Base-by-base conservation (phyloP, 1,140 invertebrate species). In the Saccostrea cuccullata region DNA sequence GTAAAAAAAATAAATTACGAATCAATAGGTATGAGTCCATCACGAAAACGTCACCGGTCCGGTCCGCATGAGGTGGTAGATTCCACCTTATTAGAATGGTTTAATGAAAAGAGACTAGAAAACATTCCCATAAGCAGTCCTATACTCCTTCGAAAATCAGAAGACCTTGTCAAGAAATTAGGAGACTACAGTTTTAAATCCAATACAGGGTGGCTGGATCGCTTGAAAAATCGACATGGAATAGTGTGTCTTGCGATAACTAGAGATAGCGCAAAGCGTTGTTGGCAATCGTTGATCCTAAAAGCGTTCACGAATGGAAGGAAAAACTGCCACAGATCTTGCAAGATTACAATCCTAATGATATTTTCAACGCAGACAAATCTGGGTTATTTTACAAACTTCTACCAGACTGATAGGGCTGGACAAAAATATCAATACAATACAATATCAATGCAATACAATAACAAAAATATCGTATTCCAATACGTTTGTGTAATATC, bases 321-420 rank as follows among this genome's bases (percentile, higher is more conserved):
- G 20, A 83, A 17, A 83, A 83, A 55, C 13, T 26, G 13, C 13
- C 4, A 11, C 82, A 47, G 5, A 83, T 26, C 17, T 47, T 82
- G 26, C 30, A 84, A 84, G 2, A 11, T 11, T 86, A 86, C 13
- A n/a, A 70, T 13, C 36, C 73, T 15, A 17, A 23, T n/a, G 85
- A 90, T 47, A 88, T 91, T 12, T 91, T 84, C 77, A 89, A 87
- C 85, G 77, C 77, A 2, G 90, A 91, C 56, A 86, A 91, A 56
- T 1, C 30, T 36, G 30, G 30, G 30, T 36, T 36, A 36, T 36
- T 36, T 36, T 36, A 2, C 30, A 36, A 91, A 55, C 82, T 86
- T 8, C 47, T 91, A 8, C 85, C 90, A 0, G 67, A 89, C 17
- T 36, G 30, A n/a, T n/a, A n/a, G n/a, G n/a, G n/a, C n/a, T 36